Conservation (phyloP, 2,888 invertebrate genomes). For the Chymomyza caudatula region DNA sequence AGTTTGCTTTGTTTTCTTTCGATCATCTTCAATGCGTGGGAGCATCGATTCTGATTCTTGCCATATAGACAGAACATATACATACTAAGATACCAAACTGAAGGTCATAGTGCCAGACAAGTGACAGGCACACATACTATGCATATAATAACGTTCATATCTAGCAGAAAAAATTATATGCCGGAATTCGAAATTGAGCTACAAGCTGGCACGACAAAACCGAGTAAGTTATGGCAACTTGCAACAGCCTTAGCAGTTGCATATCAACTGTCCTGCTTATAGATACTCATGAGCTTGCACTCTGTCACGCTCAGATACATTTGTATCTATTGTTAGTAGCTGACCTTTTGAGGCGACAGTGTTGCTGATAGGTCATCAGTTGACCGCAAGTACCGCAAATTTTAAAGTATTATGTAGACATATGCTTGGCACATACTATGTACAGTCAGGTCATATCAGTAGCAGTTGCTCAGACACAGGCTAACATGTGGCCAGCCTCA, state of each 20-base stretch:
- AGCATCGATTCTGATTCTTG: constrained; percentile 50
- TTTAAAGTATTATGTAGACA: background rate
- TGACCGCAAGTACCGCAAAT: background rate
- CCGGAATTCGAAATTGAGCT: background rate
- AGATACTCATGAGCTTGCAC: no score
- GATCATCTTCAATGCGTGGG: constrained; percentile 50
- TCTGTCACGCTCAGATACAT: no score
- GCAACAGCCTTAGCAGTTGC: no score
- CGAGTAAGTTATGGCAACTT: no score
- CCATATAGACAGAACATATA: background rate
- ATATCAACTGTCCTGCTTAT: no score
- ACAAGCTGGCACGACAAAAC: no score
- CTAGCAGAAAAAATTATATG: background rate
- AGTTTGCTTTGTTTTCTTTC: constrained; percentile 34
- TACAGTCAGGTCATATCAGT: background rate
- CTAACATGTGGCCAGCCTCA: background rate
- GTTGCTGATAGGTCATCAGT: background rate
- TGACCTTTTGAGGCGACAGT: background rate
- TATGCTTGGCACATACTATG: background rate
- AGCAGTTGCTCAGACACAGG: background rate
- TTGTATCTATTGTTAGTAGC: background rate
- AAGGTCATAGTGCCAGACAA: background rate
- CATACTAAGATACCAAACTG: background rate
- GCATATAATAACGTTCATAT: background rate
- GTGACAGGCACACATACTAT: background rate